Evolutionary conservation across 2,797 vertebrate species (phyloP).

Genomic region (Pseudopleuronectes americanus): DNA sequence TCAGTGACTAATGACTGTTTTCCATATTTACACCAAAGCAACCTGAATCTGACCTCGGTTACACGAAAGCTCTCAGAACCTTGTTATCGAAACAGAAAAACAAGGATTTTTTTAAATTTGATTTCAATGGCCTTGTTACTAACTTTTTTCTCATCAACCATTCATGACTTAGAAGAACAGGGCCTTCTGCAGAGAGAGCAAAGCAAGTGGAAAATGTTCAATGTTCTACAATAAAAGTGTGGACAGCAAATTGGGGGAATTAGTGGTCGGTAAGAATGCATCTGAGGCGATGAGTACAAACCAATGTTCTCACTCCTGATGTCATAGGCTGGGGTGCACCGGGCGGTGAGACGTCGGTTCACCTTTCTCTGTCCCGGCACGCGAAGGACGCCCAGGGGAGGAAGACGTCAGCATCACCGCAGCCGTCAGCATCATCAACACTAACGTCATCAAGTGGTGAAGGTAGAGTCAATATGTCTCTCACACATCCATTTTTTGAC

Average conservation of each 20-base stretch:
- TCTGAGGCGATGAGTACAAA: slow-evolving; percentile 44
- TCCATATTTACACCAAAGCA: too few relatives aligned
- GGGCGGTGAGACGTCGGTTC: slow-evolving; percentile 37
- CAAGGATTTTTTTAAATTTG: too few relatives aligned
- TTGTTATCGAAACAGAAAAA: too few relatives aligned
- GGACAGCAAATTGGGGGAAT: slow-evolving; percentile 16
- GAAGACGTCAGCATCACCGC: slow-evolving; percentile 38
- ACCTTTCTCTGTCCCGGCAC: slow-evolving; percentile 53
- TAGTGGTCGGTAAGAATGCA: neutral
- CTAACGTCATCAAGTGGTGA: slow-evolving; percentile 21
- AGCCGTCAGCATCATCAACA: slow-evolving; percentile 24
- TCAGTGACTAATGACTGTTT: too few relatives aligned
- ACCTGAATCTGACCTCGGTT: too few relatives aligned
- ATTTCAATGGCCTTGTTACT: too few relatives aligned
- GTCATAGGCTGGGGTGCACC: slow-evolving; percentile 38
- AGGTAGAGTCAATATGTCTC: slow-evolving; percentile 32
- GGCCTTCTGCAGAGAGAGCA: neutral
- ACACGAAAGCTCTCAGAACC: too few relatives aligned
- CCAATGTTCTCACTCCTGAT: slow-evolving; percentile 56
- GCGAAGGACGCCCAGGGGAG: slow-evolving; percentile 47
- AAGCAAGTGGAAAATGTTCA: slow-evolving; percentile 16
- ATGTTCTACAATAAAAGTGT: slow-evolving; percentile 2
- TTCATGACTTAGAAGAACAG: neutral
- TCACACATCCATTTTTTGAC: slow-evolving; percentile 26
- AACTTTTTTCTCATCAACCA: neutral